Conservation (phyloP, 2,113 vertebrate species). For the Dendropsophus ebraccatus region DNA sequence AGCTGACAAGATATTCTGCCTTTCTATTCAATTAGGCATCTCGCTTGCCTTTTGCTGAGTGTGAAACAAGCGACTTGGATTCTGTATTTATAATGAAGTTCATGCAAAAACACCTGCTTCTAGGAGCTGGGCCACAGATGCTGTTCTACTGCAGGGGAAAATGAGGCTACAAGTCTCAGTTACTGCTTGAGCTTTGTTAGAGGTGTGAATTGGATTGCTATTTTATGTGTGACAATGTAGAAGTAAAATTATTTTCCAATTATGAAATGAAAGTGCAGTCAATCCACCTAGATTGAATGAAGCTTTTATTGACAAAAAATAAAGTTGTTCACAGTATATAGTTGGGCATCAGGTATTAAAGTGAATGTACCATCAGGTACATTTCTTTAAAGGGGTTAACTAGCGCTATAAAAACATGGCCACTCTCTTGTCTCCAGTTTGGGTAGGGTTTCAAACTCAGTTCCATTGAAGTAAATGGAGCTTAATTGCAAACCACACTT, state of each 20-base stretch:
- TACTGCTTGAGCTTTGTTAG: slow-evolving; percentile 25
- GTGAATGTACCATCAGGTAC: too few relatives aligned
- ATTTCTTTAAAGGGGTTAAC: too few relatives aligned
- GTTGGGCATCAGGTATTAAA: too few relatives aligned
- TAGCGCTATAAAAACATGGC: too few relatives aligned
- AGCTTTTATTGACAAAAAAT: background rate
- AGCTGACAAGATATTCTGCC: slow-evolving; percentile 24
- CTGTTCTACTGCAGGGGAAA: background rate
- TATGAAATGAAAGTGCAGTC: slow-evolving; percentile 18
- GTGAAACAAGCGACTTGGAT: slow-evolving; percentile 52
- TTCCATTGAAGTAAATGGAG: too few relatives aligned
- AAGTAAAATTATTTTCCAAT: slow-evolving; percentile 24
- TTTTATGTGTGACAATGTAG: slow-evolving; percentile 22
- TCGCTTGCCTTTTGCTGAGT: slow-evolving; percentile 35
- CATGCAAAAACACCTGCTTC: slow-evolving; percentile 51
- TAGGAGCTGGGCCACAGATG: slow-evolving; percentile 35
- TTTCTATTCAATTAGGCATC: slow-evolving; percentile 58
- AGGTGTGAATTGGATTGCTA: slow-evolving; percentile 16
- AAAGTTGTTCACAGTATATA: background rate
- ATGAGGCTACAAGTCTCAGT: slow-evolving; percentile 28
- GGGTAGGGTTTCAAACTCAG: too few relatives aligned
- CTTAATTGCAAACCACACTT: too few relatives aligned
- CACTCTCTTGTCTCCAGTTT: too few relatives aligned
- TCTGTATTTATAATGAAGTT: slow-evolving; percentile 12
- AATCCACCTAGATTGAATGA: background rate